phyloP scores from a whole-genome alignment of 2,888 invertebrate species.

The Craniophora ligustri region DNA sequence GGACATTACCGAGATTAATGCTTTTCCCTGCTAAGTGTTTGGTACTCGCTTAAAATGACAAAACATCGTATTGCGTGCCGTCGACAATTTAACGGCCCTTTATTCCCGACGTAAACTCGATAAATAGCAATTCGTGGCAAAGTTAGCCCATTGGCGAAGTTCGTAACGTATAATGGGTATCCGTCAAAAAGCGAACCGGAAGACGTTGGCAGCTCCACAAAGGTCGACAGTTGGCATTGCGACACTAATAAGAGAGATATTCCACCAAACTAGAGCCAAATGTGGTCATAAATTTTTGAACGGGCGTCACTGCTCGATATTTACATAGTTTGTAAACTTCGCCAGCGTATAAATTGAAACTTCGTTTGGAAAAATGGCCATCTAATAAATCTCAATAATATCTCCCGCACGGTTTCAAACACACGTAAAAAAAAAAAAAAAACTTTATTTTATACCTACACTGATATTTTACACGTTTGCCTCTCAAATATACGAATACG shows the following conservation, averaged over 20 bases:
- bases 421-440: slow-evolving; percentile 21
- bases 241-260: slow-evolving; percentile 63
- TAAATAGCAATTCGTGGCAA: slow-evolving; percentile 53
- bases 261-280: slow-evolving; percentile 67
- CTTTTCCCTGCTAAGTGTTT: slow-evolving; percentile 54
- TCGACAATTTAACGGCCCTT: slow-evolving; percentile 57
- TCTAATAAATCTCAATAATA: slow-evolving; percentile 8
- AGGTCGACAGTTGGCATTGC: slow-evolving; percentile 68
- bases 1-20: slow-evolving; percentile 56
- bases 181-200: slow-evolving; percentile 62
- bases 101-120: slow-evolving; percentile 54
- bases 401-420: slow-evolving; percentile 1
- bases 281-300: slow-evolving; percentile 64
- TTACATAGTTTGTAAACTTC: slow-evolving; percentile 37
- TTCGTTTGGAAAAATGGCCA: slow-evolving; percentile 24
- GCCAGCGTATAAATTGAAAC: slow-evolving; percentile 21
- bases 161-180: slow-evolving; percentile 47
- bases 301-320: slow-evolving; percentile 35
- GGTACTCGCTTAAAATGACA: slow-evolving; percentile 56
- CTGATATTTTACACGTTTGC: not conserved
- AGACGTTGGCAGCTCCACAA: slow-evolving; percentile 63
- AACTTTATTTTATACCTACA: slow-evolving; percentile 4
- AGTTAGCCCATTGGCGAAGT: slow-evolving; percentile 46
- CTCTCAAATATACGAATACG: slow-evolving; percentile 17
- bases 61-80: slow-evolving; percentile 62